Evolutionary conservation across 1,140 invertebrate genomes (phyloP).

Genomic region (Drosophila ironensis): DNA sequence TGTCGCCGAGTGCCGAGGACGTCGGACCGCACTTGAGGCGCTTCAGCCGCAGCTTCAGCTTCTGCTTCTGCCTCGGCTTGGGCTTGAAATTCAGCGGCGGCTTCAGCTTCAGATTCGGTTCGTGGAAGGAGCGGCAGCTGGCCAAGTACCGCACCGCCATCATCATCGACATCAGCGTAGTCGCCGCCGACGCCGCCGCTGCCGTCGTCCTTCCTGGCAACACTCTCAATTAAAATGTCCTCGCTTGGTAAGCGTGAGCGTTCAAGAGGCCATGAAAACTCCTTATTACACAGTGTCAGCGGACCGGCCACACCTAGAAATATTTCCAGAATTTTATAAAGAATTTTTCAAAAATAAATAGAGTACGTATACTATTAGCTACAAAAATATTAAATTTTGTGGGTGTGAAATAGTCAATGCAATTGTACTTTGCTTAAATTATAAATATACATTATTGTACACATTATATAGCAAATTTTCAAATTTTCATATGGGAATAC

Average conservation of each 20-base stretch:
- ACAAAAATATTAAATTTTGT: too few relatives aligned
- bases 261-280: constrained; percentile 80
- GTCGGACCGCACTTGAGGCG: constrained; percentile 58
- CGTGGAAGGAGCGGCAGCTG: constrained; percentile 55
- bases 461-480: too few relatives aligned
- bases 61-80: too few relatives aligned
- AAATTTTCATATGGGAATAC: too few relatives aligned
- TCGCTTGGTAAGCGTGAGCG: constrained; percentile 78
- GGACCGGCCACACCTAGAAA: constrained; percentile 9
- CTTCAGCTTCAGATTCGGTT: too few relatives aligned
- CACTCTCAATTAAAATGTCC: constrained; percentile 80
- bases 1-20: constrained; percentile 32
- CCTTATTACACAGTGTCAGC: constrained; percentile 77
- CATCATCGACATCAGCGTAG: constrained; percentile 29
- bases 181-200: constrained; percentile 16
- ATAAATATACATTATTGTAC: too few relatives aligned
- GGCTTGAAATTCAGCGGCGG: too few relatives aligned
- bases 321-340: neutral
- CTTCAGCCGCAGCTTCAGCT: too few relatives aligned
- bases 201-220: constrained; percentile 54
- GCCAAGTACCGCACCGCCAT: constrained; percentile 61
- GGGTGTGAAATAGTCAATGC: too few relatives aligned
- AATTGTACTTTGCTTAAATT: too few relatives aligned
- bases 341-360: too few relatives aligned
- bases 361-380: too few relatives aligned